phyloP scores from a whole-genome alignment of 2,888 invertebrate genomes.

The Microctonus aethiopoides region DNA sequence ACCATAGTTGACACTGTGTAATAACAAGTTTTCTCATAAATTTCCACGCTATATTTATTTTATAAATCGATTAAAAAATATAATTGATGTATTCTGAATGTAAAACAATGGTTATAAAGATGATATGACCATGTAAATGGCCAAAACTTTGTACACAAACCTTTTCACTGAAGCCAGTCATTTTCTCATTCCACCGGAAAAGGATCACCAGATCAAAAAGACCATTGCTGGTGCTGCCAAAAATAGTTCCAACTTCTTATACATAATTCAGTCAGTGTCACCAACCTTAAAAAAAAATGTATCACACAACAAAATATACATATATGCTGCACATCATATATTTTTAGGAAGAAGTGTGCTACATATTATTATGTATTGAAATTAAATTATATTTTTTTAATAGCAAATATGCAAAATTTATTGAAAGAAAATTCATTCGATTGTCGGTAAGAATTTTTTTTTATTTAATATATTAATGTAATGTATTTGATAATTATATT shows the following conservation, averaged over 20 bases:
- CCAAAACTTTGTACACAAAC: constrained; percentile 51
- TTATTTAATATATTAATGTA: neutral
- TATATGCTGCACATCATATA: neutral
- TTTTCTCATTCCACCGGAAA: constrained; percentile 59
- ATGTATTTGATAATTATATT: neutral
- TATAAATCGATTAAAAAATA: neutral
- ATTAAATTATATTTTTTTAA: neutral
- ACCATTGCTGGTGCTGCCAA: constrained; percentile 12
- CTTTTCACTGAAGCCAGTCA: constrained; percentile 65
- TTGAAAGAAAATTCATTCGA: constrained; percentile 51
- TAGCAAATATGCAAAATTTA: constrained; percentile 46
- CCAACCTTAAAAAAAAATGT: neutral
- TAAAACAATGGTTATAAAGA: neutral
- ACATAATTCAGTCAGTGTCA: neutral
- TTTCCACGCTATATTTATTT: neutral
- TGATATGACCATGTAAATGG: constrained; percentile 34
- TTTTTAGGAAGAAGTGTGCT: no score
- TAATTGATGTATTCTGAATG: neutral
- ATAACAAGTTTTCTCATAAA: neutral
- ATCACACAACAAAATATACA: no score
- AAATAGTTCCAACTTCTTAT: neutral
- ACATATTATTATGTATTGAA: no score
- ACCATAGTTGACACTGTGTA: neutral
- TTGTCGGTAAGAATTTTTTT: constrained; percentile 51
- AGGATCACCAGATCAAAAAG: constrained; percentile 47